Evolutionary conservation across 2,888 invertebrate genomes (phyloP).

Genomic region (Agelastica alni): DNA sequence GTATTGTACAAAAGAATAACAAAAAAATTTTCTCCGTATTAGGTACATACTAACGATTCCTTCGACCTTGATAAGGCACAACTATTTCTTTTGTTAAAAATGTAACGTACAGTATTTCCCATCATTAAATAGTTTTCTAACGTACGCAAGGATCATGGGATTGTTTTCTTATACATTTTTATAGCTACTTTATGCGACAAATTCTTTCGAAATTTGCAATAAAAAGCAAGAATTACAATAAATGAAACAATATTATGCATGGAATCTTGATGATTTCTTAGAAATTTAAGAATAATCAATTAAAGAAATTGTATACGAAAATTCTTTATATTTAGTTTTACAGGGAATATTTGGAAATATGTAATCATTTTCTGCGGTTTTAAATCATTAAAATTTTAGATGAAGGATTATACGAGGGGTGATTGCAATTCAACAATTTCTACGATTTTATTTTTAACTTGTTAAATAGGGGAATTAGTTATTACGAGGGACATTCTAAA

Average conservation of each 20-base stretch:
- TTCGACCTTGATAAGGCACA: conserved; percentile 22
- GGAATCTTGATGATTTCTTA: no score
- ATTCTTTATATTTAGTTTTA: no score
- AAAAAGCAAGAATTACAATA: neutral
- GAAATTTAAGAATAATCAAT: no score
- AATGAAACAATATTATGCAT: neutral
- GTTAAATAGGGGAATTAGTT: no score
- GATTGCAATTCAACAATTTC: no score
- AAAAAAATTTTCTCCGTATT: conserved; percentile 20
- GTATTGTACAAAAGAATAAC: neutral
- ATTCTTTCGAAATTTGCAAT: neutral
- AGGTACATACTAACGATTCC: conserved; percentile 19
- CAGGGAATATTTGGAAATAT: no score
- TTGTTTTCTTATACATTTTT: neutral
- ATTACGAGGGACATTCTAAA: no score
- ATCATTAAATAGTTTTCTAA: conserved; percentile 21
- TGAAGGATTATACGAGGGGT: no score
- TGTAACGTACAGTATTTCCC: conserved; percentile 20
- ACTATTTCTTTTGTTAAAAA: conserved; percentile 23
- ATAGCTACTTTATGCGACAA: neutral
- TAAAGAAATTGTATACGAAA: no score
- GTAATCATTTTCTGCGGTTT: no score
- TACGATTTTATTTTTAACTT: no score
- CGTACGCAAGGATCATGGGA: neutral
- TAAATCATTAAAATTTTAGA: no score